These are phyloP conservation scores for Polyommatus iphigenia DNA, from an alignment of 2,888 invertebrate genomes.

Conservation along the genomic window DNA sequence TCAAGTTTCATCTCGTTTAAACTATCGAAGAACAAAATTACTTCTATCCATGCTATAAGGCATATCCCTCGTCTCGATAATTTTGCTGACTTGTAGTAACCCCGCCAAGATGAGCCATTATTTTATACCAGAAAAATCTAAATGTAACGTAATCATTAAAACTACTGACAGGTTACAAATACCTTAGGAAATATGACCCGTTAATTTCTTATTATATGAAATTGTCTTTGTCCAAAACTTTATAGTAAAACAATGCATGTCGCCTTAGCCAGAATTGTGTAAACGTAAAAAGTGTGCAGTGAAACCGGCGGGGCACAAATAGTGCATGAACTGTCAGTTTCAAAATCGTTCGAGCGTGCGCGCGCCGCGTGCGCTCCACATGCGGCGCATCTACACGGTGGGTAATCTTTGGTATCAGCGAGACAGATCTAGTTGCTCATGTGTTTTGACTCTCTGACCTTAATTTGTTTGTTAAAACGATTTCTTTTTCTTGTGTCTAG, in stretches of 20 bases:
- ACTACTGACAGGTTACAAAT: not conserved
- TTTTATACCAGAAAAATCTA: too few relatives aligned
- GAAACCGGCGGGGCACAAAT: slow-evolving; percentile 31
- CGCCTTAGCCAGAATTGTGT: not conserved
- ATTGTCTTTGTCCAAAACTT: not conserved
- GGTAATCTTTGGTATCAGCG: not conserved
- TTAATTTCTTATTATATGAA: not conserved
- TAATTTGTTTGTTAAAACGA: not conserved
- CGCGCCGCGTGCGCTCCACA: slow-evolving; percentile 19
- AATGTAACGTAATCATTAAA: not conserved
- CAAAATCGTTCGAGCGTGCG: slow-evolving; percentile 31
- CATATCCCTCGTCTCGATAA: not conserved
- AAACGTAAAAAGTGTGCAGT: slow-evolving; percentile 32
- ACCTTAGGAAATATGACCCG: too few relatives aligned
- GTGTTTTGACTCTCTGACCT: slow-evolving; percentile 11
- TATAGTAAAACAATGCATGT: not conserved
- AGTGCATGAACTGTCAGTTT: slow-evolving; percentile 33
- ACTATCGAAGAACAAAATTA: too few relatives aligned
- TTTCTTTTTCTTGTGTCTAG: not conserved
- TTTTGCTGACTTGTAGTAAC: not conserved
- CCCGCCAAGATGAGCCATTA: too few relatives aligned
- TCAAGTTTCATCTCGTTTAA: not conserved
- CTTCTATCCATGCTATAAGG: not conserved
- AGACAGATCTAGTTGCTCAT: not conserved
- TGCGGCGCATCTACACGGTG: slow-evolving; percentile 14